Evolutionary conservation across 1,140 invertebrate species (phyloP), one percentile per base, ranked within the genome.

Genomic region (Bombus pyrosoma): DNA sequence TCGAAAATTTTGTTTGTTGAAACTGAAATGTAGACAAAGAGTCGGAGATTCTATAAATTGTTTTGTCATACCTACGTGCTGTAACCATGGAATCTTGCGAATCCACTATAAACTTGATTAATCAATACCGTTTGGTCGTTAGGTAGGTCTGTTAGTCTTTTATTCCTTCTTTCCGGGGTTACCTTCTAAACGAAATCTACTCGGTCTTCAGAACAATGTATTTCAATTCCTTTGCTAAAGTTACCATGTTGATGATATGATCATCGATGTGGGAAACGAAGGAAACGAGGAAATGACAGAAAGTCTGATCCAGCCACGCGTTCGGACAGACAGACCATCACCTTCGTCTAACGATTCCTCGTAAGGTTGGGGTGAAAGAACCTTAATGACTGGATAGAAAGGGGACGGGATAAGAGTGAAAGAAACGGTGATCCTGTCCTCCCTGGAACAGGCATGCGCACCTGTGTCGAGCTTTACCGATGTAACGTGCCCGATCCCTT

Each of bases 401-500:
- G 80, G 78, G 73, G 83, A 69, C 62, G 68, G 18, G 43, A 57
- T 72, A 47, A 85, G 87, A 88, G 89, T 87, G 82, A 80, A 89
- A 89, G 86, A 85, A 90, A 90, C 86, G 89, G 89, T 88, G 91
- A 92, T 91, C 84, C 79, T 81, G 89, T 87, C 85, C 82, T 81
- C 81, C 87, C 83, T 83, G 83, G 89, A 91, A 91, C 85, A 90
- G 90, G 83, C 91, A 87, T 75, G 88, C 76, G 92, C 92, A 92
- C 92, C 92, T 93, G 92, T 77, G 82, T 79, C 71, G 88, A 68
- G 39, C 85, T 89, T 88, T 91, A 87, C 86, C 85, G 82, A 90
- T 86, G 86, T 80, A 91, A 90, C 84, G 87, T 86, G 88, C 84
- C 87, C 89, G 91, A 92, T 92, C 91, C 91, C 90, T 92, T 90